Base-by-base conservation (phyloP, 2,113 vertebrate species). In the Micromys minutus region DNA sequence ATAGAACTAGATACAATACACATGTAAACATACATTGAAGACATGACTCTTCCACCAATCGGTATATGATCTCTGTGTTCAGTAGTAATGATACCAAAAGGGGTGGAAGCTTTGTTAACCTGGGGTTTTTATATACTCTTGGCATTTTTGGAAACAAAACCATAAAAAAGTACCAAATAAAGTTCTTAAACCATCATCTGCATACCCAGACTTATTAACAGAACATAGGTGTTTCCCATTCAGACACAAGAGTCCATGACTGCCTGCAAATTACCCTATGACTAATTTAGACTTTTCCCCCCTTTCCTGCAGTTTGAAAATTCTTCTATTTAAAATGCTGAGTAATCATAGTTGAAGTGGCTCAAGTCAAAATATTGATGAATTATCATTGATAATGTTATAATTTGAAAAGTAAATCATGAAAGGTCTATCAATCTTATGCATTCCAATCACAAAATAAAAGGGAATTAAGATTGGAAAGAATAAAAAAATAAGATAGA, bases 51-150 rank as follows among this genome's bases (percentile, higher is more conserved):
- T 57, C 83, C 75, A 87, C 26, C 29, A 86, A 4, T 0, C 4
- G 31, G 31, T 52, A 45, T 34, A 80, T 96, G 26, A 69, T 65
- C 76, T 86, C 71, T 76, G 45, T 24, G 16, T 93, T 89, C 69
- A 84, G 24, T 91, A 84, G 83, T 91, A 96, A 90, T 19, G 11
- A 93, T 61, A 16, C 50, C 42, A 92, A 45, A 5, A 95, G 93
- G 65, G 72, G n/a, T n/a, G 11, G 19, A 17, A 77, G 9, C 69
- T 81, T 89, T 19, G 8, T 83, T 89, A 77, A 91, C 85, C 59
- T 83, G 22, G 69, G 47, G 5, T 45, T 11, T 22, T 76, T 72
- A 83, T 39, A 77, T 47, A 45, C 1, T 26, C 19, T 69, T 89
- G 2, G 6, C 52, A 72, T n/a, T 39, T 26, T 61, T 80, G 29